A percentile compares a stretch with the other conserved stretches of the same genome.
Conservation (phyloP, 35 echinoderm and acorn worm species). For the Strongylocentrotus purpuratus region DNA sequence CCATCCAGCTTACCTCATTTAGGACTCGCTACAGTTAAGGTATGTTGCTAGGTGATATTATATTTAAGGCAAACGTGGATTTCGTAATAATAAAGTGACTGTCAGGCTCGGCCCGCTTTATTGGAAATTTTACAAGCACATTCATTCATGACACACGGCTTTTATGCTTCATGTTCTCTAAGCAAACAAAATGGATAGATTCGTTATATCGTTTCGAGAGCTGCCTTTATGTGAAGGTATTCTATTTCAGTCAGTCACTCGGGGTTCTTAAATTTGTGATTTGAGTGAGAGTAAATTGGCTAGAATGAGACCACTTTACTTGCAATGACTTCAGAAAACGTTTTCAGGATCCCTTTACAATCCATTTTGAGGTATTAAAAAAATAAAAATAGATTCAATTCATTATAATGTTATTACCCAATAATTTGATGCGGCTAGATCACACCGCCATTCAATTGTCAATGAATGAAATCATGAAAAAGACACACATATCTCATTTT, state of each 20-base stretch:
- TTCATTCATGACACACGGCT: not conserved
- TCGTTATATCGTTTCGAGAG: not conserved
- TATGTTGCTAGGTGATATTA: not conserved
- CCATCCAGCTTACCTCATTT: not conserved
- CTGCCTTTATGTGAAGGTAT: not conserved
- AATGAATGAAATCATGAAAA: too few species aligned
- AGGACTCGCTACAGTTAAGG: not conserved
- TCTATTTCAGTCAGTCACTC: not conserved
- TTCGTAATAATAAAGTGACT: not conserved
- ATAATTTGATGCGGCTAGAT: too few species aligned
- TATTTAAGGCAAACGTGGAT: not conserved
- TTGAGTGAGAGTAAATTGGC: not conserved
- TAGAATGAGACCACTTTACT: not conserved
- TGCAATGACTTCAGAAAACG: not conserved
- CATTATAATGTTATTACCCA: too few species aligned
- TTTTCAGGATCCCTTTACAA: not conserved
- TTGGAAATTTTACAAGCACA: not conserved
- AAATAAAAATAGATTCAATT: too few species aligned
- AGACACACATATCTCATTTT: too few species aligned
- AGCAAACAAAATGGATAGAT: not conserved
- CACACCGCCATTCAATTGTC: too few species aligned
- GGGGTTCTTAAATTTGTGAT: not conserved
- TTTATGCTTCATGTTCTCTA: not conserved
- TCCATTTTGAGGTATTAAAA: too few species aligned
- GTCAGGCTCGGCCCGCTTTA: not conserved